phyloP scores from a whole-genome alignment of 2,113 vertebrate genomes.

The Larimichthys polyactis region DNA sequence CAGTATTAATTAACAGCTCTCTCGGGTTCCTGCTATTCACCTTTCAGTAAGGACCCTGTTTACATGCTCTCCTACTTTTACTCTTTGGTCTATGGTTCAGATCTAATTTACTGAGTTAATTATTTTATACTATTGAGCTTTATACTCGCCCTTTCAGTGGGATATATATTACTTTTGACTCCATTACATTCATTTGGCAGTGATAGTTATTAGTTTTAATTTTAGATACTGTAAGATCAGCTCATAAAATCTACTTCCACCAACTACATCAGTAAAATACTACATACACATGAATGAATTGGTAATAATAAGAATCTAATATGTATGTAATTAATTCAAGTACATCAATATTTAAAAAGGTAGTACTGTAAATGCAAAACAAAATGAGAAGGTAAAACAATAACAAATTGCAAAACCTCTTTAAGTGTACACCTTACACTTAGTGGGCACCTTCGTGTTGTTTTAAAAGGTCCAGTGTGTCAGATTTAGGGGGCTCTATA shows the following conservation, averaged over 20 bases:
- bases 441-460: too few species aligned
- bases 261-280: not conserved
- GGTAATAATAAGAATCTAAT: not conserved
- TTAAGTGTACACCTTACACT: too few species aligned
- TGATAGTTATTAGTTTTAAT: too few species aligned
- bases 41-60: not conserved
- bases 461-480: too few species aligned
- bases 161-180: not conserved
- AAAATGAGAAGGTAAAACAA: not conserved
- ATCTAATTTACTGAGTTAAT: too few species aligned
- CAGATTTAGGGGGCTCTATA: too few species aligned
- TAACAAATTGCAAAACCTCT: too few species aligned
- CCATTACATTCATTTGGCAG: not conserved
- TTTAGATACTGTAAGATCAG: too few species aligned
- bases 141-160: not conserved
- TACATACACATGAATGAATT: not conserved
- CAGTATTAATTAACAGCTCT: not conserved
- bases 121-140: not conserved
- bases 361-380: too few species aligned
- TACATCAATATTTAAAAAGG: too few species aligned
- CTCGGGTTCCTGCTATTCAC: not conserved
- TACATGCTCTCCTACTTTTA: not conserved
- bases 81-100: not conserved
- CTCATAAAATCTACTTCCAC: too few species aligned
- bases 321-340: too few species aligned